Evolutionary conservation across 2,888 invertebrate genomes (phyloP), one percentile per base, ranked within the genome.

Genomic region (Ennomos erosarius): DNA sequence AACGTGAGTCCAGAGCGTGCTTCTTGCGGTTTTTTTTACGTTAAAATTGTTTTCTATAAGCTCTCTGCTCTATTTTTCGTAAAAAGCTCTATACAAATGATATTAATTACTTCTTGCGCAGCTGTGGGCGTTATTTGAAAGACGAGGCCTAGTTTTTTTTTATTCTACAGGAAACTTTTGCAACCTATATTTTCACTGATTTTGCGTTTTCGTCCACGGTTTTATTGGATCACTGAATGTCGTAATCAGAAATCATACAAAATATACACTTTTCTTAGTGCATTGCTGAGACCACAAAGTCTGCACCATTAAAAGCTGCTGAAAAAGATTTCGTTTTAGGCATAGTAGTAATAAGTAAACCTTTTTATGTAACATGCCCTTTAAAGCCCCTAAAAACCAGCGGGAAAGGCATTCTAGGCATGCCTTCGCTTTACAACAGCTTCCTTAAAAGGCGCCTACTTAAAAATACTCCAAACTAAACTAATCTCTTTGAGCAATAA

Each of bases 401-500:
- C 36, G 36, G 12, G 45, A 44, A 59, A 63, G 39, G 39, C 51
- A 65, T 67, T 67, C 67, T 52, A 55, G 49, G 9, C 63, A 58
- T 59, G 67, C 46, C 55, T 55, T 38, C 49, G 10, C 46, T 38
- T 62, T 62, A 52, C 64, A 60, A 54, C 47, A 60, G 48, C 2
- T 33, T 16, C 75, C 74, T 12, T 70, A 70, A 59, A 72, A 48
- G 66, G 76, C 10, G 51, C 37, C 52, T 55, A 62, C 65, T 67
- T 66, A 68, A 68, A 73, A 68, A 64, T 67, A 55, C 63, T 66
- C 54, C 55, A 68, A 65, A 68, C 55, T 55, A 68, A 65, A 68
- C 63, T 63, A 68, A 70, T 74, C 71, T 68, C 47, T 55, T 48
- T 62, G 36, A 35, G 59, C 58, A 60, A 64, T 74, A 71, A 69